Percentiles rank a stretch among this genome's conserved stretches.
Conservation (phyloP, 2,797 vertebrate genomes). For the Cyclura pinguis region DNA sequence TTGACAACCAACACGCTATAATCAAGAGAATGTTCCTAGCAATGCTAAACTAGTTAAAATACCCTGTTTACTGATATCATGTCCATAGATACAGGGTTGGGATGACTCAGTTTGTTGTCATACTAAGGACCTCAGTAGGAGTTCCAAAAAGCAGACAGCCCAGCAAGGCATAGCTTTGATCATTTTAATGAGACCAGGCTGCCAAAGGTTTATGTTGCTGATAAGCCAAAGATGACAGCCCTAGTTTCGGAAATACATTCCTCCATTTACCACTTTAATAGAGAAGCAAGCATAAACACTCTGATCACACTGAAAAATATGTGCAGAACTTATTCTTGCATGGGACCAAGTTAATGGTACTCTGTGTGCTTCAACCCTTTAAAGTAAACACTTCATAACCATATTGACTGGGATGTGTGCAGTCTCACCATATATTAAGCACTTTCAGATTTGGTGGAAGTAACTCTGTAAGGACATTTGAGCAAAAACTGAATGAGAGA, state of each 20-base stretch:
- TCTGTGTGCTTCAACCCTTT: not conserved
- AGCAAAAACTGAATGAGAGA: slow-evolving; percentile 2
- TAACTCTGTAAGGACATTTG: not conserved
- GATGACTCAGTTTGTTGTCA: not conserved
- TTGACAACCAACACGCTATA: not conserved
- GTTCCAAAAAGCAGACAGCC: slow-evolving; percentile 7
- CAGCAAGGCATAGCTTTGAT: not conserved
- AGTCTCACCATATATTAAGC: not conserved
- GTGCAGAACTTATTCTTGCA: not conserved
- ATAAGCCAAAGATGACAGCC: not conserved
- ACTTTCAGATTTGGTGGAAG: not conserved
- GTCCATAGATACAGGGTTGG: not conserved
- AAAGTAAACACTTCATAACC: not conserved
- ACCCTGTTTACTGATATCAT: not conserved
- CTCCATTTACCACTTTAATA: not conserved
- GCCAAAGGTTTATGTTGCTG: not conserved
- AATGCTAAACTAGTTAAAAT: not conserved
- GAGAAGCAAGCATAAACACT: not conserved
- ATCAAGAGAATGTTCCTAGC: not conserved
- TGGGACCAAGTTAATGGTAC: not conserved
- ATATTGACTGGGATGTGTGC: not conserved
- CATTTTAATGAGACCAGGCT: slow-evolving; percentile 16
- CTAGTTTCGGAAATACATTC: not conserved
- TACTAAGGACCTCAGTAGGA: not conserved
- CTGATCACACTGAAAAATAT: not conserved